phyloP scores from a whole-genome alignment of 92 coral and sea anemone genomes.

The Scolanthus callimorphus region DNA sequence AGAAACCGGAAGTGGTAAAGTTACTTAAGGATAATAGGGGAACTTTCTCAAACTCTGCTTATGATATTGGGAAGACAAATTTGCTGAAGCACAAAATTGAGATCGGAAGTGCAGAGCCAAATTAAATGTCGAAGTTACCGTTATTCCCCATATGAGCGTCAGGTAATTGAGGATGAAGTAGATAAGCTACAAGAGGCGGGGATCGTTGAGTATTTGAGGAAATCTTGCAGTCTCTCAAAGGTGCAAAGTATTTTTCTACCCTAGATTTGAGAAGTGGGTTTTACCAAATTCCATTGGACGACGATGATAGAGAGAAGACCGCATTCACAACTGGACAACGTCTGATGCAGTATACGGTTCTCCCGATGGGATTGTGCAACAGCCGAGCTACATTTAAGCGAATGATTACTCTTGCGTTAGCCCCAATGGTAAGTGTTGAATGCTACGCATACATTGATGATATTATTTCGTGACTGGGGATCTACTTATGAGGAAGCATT shows the following conservation, averaged over 20 bases:
- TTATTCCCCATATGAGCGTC: slow-evolving; percentile 1
- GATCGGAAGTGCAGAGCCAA: slow-evolving; percentile 2
- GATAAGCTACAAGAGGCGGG: background rate
- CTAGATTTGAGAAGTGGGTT: slow-evolving; percentile 14
- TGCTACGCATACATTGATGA: slow-evolving; percentile 28
- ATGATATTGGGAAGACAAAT: slow-evolving; percentile 5
- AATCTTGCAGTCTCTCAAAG: slow-evolving; percentile 1
- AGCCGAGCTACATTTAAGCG: slow-evolving; percentile 8
- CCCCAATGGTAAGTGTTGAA: background rate
- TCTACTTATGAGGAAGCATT: slow-evolving; percentile 9
- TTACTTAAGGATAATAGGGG: background rate
- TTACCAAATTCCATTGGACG: slow-evolving; percentile 5
- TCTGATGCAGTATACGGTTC: slow-evolving; percentile 1
- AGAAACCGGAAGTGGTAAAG: slow-evolving; percentile 1
- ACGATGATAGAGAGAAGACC: slow-evolving; percentile 4
- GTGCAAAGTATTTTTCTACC: background rate
- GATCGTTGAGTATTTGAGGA: background rate
- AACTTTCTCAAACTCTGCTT: background rate
- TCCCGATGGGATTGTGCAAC: slow-evolving; percentile 6
- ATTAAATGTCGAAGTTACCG: slow-evolving; percentile 4
- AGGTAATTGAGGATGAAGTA: background rate
- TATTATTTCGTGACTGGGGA: slow-evolving; percentile 14
- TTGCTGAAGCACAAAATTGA: slow-evolving; percentile 4
- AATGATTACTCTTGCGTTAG: slow-evolving; percentile 6
- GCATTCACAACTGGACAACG: slow-evolving; percentile 8